Percentiles rank a stretch among this genome's conserved stretches.
Conservation (phyloP, 2,888 invertebrate genomes). For the Siphlonurus alternatus region DNA sequence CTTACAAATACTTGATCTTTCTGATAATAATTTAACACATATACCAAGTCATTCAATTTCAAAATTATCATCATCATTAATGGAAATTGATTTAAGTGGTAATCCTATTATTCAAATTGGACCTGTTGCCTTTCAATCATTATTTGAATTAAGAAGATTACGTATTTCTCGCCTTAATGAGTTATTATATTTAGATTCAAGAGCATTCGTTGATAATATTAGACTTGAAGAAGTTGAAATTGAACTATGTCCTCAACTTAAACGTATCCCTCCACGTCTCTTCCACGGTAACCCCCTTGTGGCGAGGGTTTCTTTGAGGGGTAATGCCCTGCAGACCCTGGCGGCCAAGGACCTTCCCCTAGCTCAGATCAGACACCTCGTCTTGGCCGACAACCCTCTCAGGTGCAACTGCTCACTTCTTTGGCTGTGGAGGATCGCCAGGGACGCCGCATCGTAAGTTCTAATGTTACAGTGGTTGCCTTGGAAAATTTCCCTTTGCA, state of each 20-base stretch:
- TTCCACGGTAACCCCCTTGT: constrained; percentile 71
- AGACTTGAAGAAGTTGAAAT: constrained; percentile 57
- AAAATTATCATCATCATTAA: constrained; percentile 51
- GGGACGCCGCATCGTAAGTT: constrained; percentile 2
- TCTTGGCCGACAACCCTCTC: constrained; percentile 67
- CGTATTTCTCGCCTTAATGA: constrained; percentile 51
- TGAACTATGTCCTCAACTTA: constrained; percentile 57
- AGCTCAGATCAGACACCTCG: constrained; percentile 54
- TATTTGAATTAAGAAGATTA: constrained; percentile 61
- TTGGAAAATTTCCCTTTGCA: too few relatives aligned
- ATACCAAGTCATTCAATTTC: constrained; percentile 61
- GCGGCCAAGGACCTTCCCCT: constrained; percentile 65
- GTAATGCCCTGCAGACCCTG: constrained; percentile 54
- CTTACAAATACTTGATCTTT: constrained; percentile 54
- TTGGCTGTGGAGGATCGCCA: constrained; percentile 61
- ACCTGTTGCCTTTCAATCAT: constrained; percentile 64
- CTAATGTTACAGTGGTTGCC: too few relatives aligned
- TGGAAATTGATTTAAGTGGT: constrained; percentile 56
- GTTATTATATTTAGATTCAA: constrained; percentile 49
- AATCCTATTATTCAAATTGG: constrained; percentile 58
- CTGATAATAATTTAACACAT: constrained; percentile 64
- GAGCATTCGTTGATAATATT: constrained; percentile 72
- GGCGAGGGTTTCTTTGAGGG: constrained; percentile 55
- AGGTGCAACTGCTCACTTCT: constrained; percentile 73
- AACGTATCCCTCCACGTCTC: constrained; percentile 57